These are phyloP conservation scores for Caenorhabditis remanei DNA, from an alignment of 1,140 invertebrate species.

Conservation along the genomic window DNA sequence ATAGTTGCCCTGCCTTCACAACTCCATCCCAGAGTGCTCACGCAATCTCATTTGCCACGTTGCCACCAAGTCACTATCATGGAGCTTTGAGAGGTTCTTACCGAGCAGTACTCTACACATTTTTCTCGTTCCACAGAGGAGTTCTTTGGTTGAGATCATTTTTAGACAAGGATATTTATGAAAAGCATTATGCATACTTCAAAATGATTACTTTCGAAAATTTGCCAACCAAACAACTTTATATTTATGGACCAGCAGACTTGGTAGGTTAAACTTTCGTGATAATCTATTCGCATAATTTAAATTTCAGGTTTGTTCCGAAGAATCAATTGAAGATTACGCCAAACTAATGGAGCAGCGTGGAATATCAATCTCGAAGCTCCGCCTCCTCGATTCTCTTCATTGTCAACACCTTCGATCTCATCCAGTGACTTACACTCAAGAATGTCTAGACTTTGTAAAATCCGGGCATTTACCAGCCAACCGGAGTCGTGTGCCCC, in stretches of 20 bases:
- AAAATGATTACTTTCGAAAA: constrained; percentile 79
- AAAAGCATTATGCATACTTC: constrained; percentile 73
- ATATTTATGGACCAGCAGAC: constrained; percentile 85
- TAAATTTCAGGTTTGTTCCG: constrained; percentile 56
- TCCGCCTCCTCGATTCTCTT: constrained; percentile 51
- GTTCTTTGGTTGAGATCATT: constrained; percentile 69
- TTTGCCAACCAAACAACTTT: constrained; percentile 83
- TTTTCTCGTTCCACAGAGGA: constrained; percentile 69
- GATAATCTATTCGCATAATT: neutral
- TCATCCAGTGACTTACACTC: constrained; percentile 55
- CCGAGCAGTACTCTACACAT: constrained; percentile 67
- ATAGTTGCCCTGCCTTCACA: constrained; percentile 80
- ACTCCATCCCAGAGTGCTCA: constrained; percentile 69
- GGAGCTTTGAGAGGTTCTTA: constrained; percentile 67
- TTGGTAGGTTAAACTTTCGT: constrained; percentile 73
- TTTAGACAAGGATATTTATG: constrained; percentile 79
- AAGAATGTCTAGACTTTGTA: constrained; percentile 53
- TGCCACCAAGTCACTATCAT: constrained; percentile 79
- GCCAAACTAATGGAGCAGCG: constrained; percentile 46
- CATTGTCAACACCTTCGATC: constrained; percentile 61
- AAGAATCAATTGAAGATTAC: constrained; percentile 59
- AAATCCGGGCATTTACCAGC: constrained; percentile 28
- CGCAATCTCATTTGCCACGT: constrained; percentile 69
- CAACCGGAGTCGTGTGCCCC: constrained; percentile 7
- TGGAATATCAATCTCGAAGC: constrained; percentile 21